phyloP scores from a whole-genome alignment of 2,888 invertebrate species.

The Fragum fragum region DNA sequence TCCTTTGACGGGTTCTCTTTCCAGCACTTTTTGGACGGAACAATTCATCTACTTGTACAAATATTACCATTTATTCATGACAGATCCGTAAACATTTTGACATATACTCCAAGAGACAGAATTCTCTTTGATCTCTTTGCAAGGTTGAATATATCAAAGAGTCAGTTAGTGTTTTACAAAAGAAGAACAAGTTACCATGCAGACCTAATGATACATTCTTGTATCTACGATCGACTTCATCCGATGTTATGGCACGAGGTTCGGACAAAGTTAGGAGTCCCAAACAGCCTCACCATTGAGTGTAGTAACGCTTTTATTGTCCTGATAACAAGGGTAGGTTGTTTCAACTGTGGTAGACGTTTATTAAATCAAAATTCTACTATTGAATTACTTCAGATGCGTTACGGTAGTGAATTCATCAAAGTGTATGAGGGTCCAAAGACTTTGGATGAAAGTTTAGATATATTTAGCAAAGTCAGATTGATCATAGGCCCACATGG shows the following conservation, averaged over 20 bases:
- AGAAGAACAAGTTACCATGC: neutral
- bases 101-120: constrained; percentile 13
- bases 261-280: constrained; percentile 12
- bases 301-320: neutral
- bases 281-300: neutral
- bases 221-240: constrained; percentile 32
- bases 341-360: constrained; percentile 29
- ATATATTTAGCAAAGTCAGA: constrained; percentile 13
- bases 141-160: constrained; percentile 26
- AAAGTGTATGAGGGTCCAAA: constrained; percentile 20
- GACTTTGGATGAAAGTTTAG: neutral
- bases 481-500: constrained; percentile 30
- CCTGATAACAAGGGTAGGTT: constrained; percentile 28
- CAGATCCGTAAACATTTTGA: neutral
- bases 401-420: constrained; percentile 11
- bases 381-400: neutral
- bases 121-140: constrained; percentile 21
- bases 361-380: constrained; percentile 13
- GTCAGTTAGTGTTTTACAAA: constrained; percentile 6
- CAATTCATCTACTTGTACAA: constrained; percentile 35
- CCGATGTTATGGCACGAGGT: constrained; percentile 31
- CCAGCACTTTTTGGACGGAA: constrained; percentile 41
- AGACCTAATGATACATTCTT: constrained; percentile 30
- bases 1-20: constrained; percentile 25
- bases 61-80: constrained; percentile 15